Evolutionary conservation across 2,113 vertebrate species (phyloP).

Genomic region (Austrofundulus limnaeus): DNA sequence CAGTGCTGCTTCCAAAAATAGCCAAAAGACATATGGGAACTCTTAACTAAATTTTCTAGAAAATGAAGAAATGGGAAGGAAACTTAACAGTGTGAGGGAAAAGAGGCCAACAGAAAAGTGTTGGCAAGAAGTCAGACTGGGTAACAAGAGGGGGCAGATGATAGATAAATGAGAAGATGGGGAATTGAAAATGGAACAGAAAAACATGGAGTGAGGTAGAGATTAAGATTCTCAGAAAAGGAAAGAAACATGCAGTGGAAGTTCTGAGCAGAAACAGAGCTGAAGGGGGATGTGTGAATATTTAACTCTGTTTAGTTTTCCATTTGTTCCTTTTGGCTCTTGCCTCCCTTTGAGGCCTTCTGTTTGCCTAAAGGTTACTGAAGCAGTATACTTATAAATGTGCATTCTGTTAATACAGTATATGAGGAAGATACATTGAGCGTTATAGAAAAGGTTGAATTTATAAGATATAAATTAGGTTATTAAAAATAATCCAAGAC

Average conservation of each 20-base stretch:
- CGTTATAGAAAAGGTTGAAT: neutral
- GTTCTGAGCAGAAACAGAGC: constrained; percentile 13
- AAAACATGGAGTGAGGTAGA: constrained; percentile 20
- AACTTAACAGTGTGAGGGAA: neutral
- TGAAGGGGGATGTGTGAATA: constrained; percentile 50
- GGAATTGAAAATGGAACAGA: constrained; percentile 36
- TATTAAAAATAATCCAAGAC: neutral
- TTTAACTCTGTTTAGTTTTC: constrained; percentile 66
- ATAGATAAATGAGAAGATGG: constrained; percentile 9
- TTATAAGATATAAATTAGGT: neutral
- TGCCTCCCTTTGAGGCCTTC: constrained; percentile 23
- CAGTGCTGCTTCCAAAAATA: neutral
- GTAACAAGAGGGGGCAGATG: neutral
- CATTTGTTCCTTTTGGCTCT: constrained; percentile 34
- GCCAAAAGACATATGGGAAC: neutral
- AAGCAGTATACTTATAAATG: constrained; percentile 2
- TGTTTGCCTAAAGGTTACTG: constrained; percentile 43
- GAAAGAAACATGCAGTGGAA: constrained; percentile 8
- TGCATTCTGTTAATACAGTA: neutral
- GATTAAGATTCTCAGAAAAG: neutral
- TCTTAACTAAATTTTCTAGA: neutral
- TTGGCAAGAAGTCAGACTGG: constrained; percentile 11
- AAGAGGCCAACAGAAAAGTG: constrained; percentile 6
- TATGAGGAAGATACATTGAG: constrained; percentile 8
- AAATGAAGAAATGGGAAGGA: neutral